Evolutionary conservation across 2,888 invertebrate genomes (phyloP).

Genomic region (Brenthis hecate): DNA sequence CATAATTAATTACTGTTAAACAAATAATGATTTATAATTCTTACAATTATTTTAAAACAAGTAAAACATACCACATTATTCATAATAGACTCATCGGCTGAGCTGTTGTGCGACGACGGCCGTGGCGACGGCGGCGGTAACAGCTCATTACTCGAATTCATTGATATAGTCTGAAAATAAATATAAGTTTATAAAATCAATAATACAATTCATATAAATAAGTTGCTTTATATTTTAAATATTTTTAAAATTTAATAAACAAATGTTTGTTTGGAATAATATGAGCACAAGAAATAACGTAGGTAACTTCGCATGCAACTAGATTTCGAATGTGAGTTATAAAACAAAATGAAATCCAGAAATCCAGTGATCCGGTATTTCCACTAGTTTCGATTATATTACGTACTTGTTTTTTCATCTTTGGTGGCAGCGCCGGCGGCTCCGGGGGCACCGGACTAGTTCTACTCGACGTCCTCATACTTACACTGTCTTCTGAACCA

Average conservation of each 20-base stretch:
- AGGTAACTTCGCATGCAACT: neutral
- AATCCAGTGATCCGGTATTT: neutral
- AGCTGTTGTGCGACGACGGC: conserved; percentile 72
- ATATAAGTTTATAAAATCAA: conserved; percentile 14
- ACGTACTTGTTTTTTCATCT: conserved; percentile 73
- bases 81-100: conserved; percentile 63
- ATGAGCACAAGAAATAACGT: neutral
- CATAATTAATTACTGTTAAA: no score
- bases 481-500: conserved; percentile 75
- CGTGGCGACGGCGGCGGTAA: conserved; percentile 74
- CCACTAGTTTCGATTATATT: neutral
- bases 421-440: conserved; percentile 82
- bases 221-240: neutral
- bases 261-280: no score
- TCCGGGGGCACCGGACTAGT: conserved; percentile 77
- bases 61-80: conserved; percentile 62
- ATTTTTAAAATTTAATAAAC: neutral
- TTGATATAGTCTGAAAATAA: conserved; percentile 55
- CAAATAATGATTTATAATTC: no score
- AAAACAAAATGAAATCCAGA: no score
- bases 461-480: conserved; percentile 69
- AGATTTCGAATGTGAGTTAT: neutral
- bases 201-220: neutral
- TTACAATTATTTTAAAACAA: neutral
- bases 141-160: conserved; percentile 71